phyloP scores from a whole-genome alignment of 2,113 vertebrate genomes.

The Muntiacus muntjak region DNA sequence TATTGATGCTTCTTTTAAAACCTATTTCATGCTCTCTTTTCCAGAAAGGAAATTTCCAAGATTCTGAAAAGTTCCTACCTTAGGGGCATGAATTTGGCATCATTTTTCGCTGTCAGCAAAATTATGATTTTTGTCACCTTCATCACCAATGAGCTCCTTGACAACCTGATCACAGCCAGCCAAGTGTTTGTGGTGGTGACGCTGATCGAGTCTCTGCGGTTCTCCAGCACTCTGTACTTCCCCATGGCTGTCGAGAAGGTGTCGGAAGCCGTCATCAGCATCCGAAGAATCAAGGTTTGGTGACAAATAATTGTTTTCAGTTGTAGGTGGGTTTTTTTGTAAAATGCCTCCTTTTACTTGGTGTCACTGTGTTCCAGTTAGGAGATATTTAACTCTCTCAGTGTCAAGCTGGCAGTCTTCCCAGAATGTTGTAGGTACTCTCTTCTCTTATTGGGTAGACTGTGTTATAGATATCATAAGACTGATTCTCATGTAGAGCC shows the following conservation, averaged over 20 bases:
- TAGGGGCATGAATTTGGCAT: too few relatives aligned
- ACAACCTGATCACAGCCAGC: background rate
- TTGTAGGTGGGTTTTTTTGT: background rate
- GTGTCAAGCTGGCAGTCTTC: background rate
- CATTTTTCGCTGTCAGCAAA: background rate
- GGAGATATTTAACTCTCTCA: background rate
- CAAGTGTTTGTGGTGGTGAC: background rate
- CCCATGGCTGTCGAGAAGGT: slow-evolving; percentile 90
- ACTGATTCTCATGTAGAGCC: background rate
- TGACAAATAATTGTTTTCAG: background rate
- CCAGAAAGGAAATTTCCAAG: too few relatives aligned
- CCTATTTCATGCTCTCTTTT: rapidly evolving
- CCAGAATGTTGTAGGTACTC: background rate
- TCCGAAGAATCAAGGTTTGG: slow-evolving; percentile 91
- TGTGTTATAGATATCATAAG: rapidly evolving
- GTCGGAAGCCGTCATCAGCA: slow-evolving; percentile 90
- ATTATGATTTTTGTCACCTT: background rate
- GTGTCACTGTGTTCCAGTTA: rapidly evolving
- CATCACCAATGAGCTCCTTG: background rate
- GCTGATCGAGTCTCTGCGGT: too few relatives aligned
- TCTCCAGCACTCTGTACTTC: background rate
- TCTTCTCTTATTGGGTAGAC: background rate
- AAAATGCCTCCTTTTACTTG: background rate
- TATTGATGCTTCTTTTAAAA: too few relatives aligned
- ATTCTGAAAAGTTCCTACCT: too few relatives aligned